Base-by-base conservation (phyloP, 2,113 vertebrate genomes). In the Crypturellus undulatus region DNA sequence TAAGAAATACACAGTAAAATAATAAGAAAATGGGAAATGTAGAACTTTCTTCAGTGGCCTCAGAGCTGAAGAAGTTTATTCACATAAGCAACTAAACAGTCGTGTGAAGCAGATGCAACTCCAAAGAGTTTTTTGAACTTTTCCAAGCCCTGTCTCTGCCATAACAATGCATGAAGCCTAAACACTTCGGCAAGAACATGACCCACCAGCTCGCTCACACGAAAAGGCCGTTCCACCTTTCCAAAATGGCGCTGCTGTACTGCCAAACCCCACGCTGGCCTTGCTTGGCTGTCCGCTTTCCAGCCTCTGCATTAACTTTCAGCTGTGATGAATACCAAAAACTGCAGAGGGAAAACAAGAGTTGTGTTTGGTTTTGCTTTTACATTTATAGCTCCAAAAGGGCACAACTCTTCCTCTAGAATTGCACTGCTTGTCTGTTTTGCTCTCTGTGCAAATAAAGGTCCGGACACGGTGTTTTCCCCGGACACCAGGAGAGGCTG, bases 381-480 rank as follows among this genome's bases (percentile, higher is more conserved):
- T 42, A 22, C 2, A 12, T 3, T 1, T 5, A 6, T 3, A 54
- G 20, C 14, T 49, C 26, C 75, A 26, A 68, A 51, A 8, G 3
- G 28, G 28, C 28, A 58, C 28, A 28, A 6, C 13, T 1, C 0
- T 21, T 80, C 9, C 25, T 70, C 26, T 16, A 14, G 25, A 36
- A 19, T 28, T 54, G 24, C 25, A 30, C 28, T 26, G 14, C 16
- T 59, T 30, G 9, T 34, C n/a, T 19, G 34, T 43, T 58, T 32
- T 52, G 32, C 5, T 3, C 26, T 20, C 49, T 7, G 7, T 6
- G 38, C 22, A 16, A 71, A 20, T 6, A 38, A 30, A 0, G 0
- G 28, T 5, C 21, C 65, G 2, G 0, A 30, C 0, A 0, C 0
- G 25, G 42, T 43, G 12, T 32, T 32, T 54, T 68, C 24, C 32